Conservation (phyloP, 2,797 vertebrate species). For the Neosalanx taihuensis region DNA sequence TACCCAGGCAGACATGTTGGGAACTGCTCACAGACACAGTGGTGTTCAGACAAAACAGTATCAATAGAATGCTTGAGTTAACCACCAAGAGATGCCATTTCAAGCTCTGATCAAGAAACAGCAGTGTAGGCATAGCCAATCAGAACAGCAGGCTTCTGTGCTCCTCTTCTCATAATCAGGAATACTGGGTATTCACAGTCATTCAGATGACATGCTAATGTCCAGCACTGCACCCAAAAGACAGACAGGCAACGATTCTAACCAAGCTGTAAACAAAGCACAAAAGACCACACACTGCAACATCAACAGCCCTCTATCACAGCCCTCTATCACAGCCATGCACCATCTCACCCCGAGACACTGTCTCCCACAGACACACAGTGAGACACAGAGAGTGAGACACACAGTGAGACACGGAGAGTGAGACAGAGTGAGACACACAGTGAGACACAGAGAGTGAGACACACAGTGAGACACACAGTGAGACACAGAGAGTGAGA, state of each 20-base stretch:
- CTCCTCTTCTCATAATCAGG: background rate
- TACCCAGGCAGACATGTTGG: background rate
- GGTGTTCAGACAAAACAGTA: background rate
- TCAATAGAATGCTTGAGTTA: background rate
- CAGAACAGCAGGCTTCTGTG: background rate
- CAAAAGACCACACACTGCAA: constrained; percentile 25
- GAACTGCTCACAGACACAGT: background rate
- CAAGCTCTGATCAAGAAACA: background rate
- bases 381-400: no score
- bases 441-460: no score
- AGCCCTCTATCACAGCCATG: background rate
- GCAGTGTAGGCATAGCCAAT: background rate
- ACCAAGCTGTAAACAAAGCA: constrained; percentile 20
- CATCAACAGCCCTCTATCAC: background rate
- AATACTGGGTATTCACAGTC: background rate
- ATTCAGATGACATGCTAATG: background rate
- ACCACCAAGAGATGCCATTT: background rate
- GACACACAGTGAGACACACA: constrained; percentile 28
- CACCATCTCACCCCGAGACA: background rate
- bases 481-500: constrained; percentile 19
- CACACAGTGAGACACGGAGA: no score
- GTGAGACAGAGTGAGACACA: no score
- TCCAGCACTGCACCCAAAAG: background rate
- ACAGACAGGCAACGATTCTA: background rate
- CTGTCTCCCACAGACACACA: constrained; percentile 15